Evolutionary conservation across 2,888 invertebrate species (phyloP).

Genomic region (Xanthostigma xanthostigma): DNA sequence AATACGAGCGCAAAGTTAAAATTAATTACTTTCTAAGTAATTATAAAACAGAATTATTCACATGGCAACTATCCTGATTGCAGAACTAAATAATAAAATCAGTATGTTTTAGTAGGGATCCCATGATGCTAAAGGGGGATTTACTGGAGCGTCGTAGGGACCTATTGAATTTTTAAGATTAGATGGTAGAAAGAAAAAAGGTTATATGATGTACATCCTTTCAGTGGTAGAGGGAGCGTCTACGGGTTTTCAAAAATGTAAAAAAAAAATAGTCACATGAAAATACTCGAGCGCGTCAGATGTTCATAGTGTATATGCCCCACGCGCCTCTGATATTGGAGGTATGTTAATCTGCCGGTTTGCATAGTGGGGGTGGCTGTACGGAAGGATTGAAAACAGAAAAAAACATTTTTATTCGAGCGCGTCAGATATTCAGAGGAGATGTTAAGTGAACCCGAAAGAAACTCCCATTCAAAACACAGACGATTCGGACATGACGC

Average conservation of each 20-base stretch:
- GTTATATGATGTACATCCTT: no score
- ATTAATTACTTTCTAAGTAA: no score
- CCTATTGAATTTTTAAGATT: no score
- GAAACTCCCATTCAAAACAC: conserved; percentile 8
- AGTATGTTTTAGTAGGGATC: no score
- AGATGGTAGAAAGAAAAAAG: no score
- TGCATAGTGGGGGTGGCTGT: conserved; percentile 10
- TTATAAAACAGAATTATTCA: no score
- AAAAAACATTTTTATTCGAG: conserved; percentile 11
- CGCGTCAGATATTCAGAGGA: conserved; percentile 4
- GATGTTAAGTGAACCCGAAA: conserved; percentile 11
- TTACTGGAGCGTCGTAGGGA: no score
- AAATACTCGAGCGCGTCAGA: conserved; percentile 10
- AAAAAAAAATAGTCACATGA: conserved; percentile 5
- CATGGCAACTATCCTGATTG: no score
- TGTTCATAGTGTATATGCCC: conserved; percentile 9
- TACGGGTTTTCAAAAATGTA: neutral
- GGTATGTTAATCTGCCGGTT: conserved; percentile 12
- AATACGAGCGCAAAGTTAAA: no score
- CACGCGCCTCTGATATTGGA: conserved; percentile 9
- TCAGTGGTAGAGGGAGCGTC: no score
- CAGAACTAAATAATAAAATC: no score
- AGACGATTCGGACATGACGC: conserved; percentile 12
- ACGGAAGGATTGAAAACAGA: conserved; percentile 5
- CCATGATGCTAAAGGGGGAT: no score